Evolutionary conservation across 2,113 vertebrate genomes (phyloP).

Genomic region (Hiodon tergisus): DNA sequence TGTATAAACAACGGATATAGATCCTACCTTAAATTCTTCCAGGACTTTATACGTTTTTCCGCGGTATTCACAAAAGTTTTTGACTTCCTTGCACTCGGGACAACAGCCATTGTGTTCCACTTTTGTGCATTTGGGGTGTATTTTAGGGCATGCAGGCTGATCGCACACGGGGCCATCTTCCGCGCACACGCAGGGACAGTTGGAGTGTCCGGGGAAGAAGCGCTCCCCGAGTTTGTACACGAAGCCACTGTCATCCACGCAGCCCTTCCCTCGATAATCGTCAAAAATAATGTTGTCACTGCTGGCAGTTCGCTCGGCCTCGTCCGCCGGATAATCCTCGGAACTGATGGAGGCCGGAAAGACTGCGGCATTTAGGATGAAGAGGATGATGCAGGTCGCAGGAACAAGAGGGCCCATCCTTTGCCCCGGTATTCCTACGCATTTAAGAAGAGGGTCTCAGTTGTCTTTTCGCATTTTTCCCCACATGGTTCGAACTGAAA

Average conservation of each 20-base stretch:
- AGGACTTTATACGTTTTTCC: constrained; percentile 96
- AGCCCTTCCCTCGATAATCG: constrained; percentile 96
- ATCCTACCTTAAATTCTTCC: constrained; percentile 97
- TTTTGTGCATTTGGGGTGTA: constrained; percentile 98
- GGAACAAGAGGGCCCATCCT: constrained; percentile 86
- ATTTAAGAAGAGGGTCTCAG: constrained; percentile 48
- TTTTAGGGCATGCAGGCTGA: constrained; percentile 95
- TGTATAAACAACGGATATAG: background rate
- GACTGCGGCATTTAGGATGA: constrained; percentile 72
- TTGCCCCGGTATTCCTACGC: constrained; percentile 65
- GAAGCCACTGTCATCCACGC: constrained; percentile 97
- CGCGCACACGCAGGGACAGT: constrained; percentile 96
- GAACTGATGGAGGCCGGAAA: constrained; percentile 77
- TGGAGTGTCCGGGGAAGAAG: constrained; percentile 97
- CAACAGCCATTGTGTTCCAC: constrained; percentile 98
- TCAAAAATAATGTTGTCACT: constrained; percentile 89
- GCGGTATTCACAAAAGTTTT: constrained; percentile 98
- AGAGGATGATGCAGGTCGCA: constrained; percentile 77
- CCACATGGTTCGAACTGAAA: background rate
- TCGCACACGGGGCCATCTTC: constrained; percentile 98
- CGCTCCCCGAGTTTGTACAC: constrained; percentile 96
- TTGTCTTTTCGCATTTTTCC: constrained; percentile 25
- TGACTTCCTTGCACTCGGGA: constrained; percentile 97
- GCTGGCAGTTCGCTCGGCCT: constrained; percentile 79
- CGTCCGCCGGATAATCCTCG: constrained; percentile 87